Evolutionary conservation across 1,140 invertebrate species (phyloP), one percentile per base, ranked within the genome.

Genomic region (Hydropsyche tenuis): DNA sequence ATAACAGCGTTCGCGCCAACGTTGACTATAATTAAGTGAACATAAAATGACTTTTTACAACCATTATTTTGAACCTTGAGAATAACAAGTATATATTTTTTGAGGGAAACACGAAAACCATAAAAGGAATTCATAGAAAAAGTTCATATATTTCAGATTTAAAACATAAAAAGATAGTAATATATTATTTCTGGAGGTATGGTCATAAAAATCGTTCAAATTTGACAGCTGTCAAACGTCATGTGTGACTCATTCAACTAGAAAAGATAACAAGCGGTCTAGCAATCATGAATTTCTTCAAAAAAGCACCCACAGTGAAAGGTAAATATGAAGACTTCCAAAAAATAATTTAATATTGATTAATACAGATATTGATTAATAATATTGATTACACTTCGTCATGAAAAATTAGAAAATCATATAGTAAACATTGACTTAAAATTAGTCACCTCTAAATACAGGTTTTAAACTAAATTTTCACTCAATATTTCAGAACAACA

Each of bases 401-500:
- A 9, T 56, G 53, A 56, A 12, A 56, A 11, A 56, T 22, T 12
- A 56, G 18, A 56, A 16, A 7, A 16, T 56, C 9, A 56, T 56
- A 11, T 56, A 7, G 7, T 56, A 7, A 56, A 16, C 12, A 18
- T 56, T 22, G n/a, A n/a, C n/a, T 56, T 9, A 56, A 56, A 9
- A 9, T 16, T 9, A 16, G 18, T 56, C 12, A 11, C 18, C 18
- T 56, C 18, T 56, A 56, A 16, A 7, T 56, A 22, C 20, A 9
- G 9, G 18, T 7, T 56, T 12, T 16, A 22, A 56, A 16, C 18
- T 56, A 12, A 16, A n/a, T n/a, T n/a, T n/a, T 65, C 25, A 6
- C 76, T 74, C 74, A 3, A 9, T 20, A 53, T 88, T 89, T 45
- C 78, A 94, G 94, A 96, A 82, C 90, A 94, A 84, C 90, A 96